Percentiles rank a stretch among this genome's conserved stretches.
Conservation (phyloP, 2,113 vertebrate species). For the Dolichotis patagonum region DNA sequence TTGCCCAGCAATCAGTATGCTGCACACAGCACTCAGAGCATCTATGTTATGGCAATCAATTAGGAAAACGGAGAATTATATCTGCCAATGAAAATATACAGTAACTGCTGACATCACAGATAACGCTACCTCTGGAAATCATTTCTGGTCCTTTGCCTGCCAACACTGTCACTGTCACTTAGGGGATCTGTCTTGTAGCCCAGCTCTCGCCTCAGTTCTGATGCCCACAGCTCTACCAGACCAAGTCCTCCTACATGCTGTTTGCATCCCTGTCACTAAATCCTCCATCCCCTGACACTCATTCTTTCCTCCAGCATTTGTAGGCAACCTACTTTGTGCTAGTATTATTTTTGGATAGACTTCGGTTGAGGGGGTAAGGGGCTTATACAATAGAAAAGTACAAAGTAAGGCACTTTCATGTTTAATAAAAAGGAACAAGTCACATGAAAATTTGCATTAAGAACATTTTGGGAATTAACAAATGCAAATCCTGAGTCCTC, state of each 20-base stretch:
- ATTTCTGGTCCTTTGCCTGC: constrained; percentile 69
- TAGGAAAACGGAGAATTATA: constrained; percentile 83
- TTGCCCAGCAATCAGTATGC: constrained; percentile 83
- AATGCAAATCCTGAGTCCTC: background rate
- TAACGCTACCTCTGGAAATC: constrained; percentile 48
- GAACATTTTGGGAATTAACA: background rate
- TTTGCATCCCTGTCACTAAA: background rate
- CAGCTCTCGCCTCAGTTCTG: background rate
- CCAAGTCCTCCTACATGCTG: background rate
- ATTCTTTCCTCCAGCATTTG: background rate
- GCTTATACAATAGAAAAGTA: background rate
- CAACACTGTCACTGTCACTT: background rate
- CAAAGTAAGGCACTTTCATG: background rate
- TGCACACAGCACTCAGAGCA: constrained; percentile 74
- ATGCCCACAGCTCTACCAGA: background rate
- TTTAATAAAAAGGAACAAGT: constrained; percentile 30
- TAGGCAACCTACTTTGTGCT: background rate
- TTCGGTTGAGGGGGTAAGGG: background rate
- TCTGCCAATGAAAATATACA: constrained; percentile 78
- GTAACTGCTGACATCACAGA: constrained; percentile 77
- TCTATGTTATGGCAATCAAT: constrained; percentile 85
- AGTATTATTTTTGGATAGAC: background rate
- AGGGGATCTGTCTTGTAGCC: constrained; percentile 49
- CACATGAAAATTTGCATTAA: background rate
- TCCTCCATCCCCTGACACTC: background rate